phyloP scores from a whole-genome alignment of 2,888 invertebrate genomes.

The Tyria jacobaeae region DNA sequence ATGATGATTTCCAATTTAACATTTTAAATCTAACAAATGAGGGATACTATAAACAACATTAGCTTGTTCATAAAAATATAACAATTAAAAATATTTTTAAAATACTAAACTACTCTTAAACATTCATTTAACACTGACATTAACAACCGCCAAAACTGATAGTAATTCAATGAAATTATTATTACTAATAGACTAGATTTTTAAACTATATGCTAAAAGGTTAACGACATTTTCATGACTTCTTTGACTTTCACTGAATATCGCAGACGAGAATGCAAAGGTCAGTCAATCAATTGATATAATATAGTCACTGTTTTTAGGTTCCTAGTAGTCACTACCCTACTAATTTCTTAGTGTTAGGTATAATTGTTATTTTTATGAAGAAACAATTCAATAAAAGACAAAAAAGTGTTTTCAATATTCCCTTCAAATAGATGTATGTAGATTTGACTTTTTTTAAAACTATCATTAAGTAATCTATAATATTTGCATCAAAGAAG shows the following conservation, averaged over 20 bases:
- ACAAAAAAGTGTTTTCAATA: too few relatives aligned
- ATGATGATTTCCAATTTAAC: not conserved
- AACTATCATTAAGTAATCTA: not conserved
- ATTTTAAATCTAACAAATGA: not conserved
- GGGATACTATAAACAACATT: not conserved
- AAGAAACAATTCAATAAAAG: too few relatives aligned
- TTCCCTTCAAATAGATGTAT: too few relatives aligned
- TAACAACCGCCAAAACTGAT: conserved; percentile 37
- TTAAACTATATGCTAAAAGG: conserved; percentile 36
- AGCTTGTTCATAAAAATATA: not conserved
- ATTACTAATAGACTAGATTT: conserved; percentile 27
- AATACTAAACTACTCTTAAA: too few relatives aligned
- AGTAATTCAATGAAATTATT: conserved; percentile 37
- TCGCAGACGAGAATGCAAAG: not conserved
- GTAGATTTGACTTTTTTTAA: too few relatives aligned
- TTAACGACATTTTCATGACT: conserved; percentile 14
- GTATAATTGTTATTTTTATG: too few relatives aligned
- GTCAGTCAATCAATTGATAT: too few relatives aligned
- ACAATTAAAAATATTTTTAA: not conserved
- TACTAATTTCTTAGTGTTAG: too few relatives aligned
- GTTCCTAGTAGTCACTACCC: too few relatives aligned
- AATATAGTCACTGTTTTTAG: too few relatives aligned
- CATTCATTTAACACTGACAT: conserved; percentile 19
- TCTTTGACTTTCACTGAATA: conserved; percentile 2
- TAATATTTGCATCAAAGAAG: conserved; percentile 12